Evolutionary conservation across 2,797 vertebrate species (phyloP).

Genomic region (Malurus leucopterus): DNA sequence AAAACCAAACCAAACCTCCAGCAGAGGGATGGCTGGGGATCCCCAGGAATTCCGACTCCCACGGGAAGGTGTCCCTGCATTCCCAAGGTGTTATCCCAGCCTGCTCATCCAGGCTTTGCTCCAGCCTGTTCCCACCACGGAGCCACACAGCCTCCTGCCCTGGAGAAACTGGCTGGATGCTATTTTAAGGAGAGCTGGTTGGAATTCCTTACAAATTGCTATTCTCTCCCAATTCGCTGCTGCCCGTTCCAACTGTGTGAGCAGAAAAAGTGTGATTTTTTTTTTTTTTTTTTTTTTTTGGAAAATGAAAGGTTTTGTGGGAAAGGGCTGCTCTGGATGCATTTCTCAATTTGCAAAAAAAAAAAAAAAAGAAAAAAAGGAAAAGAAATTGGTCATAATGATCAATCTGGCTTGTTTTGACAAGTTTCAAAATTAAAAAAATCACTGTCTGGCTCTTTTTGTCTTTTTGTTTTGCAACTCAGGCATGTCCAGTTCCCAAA

Average conservation of each 20-base stretch:
- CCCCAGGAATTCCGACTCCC: background rate
- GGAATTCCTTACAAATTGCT: conserved; percentile 54
- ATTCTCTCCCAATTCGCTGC: background rate
- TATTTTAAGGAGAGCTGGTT: conserved; percentile 41
- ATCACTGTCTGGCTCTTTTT: background rate
- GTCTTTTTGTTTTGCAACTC: conserved; percentile 46
- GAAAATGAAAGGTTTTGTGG: conserved; percentile 24
- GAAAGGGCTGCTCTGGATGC: background rate
- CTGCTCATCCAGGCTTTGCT: background rate
- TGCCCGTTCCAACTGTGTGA: background rate
- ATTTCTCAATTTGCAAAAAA: background rate
- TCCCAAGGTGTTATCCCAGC: background rate
- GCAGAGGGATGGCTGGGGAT: background rate
- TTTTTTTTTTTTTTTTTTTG: background rate
- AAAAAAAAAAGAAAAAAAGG: background rate
- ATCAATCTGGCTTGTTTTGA: conserved; percentile 32
- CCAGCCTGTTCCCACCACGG: background rate
- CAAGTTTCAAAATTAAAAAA: conserved; percentile 8
- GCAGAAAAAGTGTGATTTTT: conserved; percentile 19
- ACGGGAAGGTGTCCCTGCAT: background rate
- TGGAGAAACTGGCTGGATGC: conserved; percentile 25
- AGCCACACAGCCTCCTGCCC: background rate
- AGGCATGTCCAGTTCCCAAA: conserved; percentile 6
- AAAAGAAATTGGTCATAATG: background rate
- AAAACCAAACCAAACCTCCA: background rate